Percentiles rank a stretch among this genome's conserved stretches.
Evolutionary conservation across 1,140 invertebrate genomes (phyloP).

Genomic region (Yoshiicerus persimilis): DNA sequence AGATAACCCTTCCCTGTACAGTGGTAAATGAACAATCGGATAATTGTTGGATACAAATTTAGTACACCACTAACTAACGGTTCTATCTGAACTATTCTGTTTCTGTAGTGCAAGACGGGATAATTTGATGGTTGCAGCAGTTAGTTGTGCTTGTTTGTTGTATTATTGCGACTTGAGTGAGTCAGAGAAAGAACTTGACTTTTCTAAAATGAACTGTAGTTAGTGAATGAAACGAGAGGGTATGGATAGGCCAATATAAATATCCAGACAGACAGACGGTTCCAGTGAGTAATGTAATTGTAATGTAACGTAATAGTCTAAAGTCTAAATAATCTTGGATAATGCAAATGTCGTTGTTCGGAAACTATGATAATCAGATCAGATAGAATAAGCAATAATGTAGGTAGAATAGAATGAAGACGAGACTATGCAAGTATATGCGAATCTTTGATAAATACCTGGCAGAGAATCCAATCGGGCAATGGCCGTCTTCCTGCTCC

Average conservation of each 20-base stretch:
- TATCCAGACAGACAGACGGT: not conserved
- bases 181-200: not conserved
- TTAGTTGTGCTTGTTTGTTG: not conserved
- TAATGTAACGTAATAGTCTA: not conserved
- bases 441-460: not conserved
- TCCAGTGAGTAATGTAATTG: not conserved
- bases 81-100: not conserved
- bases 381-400: not conserved
- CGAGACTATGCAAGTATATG: not conserved
- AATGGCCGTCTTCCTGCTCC: slow-evolving; percentile 1
- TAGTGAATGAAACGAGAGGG: not conserved
- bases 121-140: too few species aligned
- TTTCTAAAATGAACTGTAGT: not conserved
- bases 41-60: not conserved
- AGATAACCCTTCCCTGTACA: not conserved
- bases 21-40: not conserved
- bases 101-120: not conserved
- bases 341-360: not conserved
- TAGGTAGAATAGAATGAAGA: not conserved
- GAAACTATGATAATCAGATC: not conserved
- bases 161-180: not conserved
- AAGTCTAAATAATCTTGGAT: not conserved
- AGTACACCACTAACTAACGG: not conserved
- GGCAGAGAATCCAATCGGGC: slow-evolving; percentile 19
- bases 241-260: not conserved